phyloP scores from a whole-genome alignment of 2,888 invertebrate genomes.

The Ochlodes sylvanus region DNA sequence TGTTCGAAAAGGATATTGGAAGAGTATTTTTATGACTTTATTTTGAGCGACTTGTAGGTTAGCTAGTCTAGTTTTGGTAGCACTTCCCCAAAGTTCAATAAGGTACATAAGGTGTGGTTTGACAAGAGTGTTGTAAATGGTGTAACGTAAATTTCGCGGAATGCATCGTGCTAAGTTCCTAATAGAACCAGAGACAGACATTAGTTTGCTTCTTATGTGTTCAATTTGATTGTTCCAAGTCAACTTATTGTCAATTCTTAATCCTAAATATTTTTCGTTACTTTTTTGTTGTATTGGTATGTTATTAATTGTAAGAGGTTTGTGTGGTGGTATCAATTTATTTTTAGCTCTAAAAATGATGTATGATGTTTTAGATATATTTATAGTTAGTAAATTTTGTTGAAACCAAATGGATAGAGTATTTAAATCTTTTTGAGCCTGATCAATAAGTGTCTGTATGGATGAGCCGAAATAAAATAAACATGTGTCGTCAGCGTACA shows the following conservation, averaged over 20 bases:
- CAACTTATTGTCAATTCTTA: conserved; percentile 38
- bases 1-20: background rate
- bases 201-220: conserved; percentile 37
- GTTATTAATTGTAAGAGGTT: background rate
- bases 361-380: background rate
- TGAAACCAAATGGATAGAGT: conserved; percentile 40
- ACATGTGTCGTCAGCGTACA: background rate
- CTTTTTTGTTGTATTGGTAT: background rate
- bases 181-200: conserved; percentile 36
- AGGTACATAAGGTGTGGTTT: conserved; percentile 33
- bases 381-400: conserved; percentile 33
- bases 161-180: conserved; percentile 17
- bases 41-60: background rate
- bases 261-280: conserved; percentile 42
- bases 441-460: conserved; percentile 17
- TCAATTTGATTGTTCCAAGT: conserved; percentile 42
- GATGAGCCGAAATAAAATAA: background rate
- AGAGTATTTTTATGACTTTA: background rate
- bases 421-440: conserved; percentile 42
- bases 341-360: conserved; percentile 8
- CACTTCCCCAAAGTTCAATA: conserved; percentile 32
- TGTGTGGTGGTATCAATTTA: background rate
- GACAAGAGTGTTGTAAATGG: conserved; percentile 24
- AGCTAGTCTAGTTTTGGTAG: conserved; percentile 22
- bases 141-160: conserved; percentile 19